Conservation (phyloP, 2,797 vertebrate species). For the Florisuga fusca region DNA sequence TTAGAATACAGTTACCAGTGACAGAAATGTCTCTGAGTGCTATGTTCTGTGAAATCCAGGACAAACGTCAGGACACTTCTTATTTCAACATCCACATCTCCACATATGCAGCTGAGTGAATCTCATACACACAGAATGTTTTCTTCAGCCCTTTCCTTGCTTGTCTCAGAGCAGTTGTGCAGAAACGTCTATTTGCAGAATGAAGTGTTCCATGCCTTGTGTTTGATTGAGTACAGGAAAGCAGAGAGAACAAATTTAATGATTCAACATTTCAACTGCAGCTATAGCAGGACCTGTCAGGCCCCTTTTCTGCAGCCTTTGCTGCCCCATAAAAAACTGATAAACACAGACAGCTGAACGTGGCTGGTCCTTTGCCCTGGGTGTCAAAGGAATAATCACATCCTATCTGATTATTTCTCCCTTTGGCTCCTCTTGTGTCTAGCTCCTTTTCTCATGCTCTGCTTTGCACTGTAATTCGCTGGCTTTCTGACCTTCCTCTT, state of each 20-base stretch:
- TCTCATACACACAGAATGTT: background rate
- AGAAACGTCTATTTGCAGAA: background rate
- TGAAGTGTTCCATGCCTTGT: background rate
- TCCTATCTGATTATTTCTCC: background rate
- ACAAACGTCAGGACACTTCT: background rate
- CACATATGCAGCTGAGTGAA: background rate
- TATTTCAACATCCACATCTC: background rate
- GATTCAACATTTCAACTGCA: background rate
- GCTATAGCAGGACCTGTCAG: background rate
- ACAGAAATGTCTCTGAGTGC: background rate
- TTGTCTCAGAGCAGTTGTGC: background rate
- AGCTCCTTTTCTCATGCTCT: background rate
- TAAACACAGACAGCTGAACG: background rate
- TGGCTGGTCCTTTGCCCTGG: background rate
- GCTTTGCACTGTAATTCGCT: background rate
- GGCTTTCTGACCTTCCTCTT: background rate
- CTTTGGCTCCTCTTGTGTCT: background rate
- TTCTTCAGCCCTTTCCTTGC: background rate
- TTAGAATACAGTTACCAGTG: background rate
- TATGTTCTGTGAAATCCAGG: background rate
- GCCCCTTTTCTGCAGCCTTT: background rate
- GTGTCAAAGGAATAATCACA: constrained; percentile 3
- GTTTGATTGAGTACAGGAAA: background rate
- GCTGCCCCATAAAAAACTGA: background rate
- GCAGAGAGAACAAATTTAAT: background rate